These are phyloP conservation scores for Tor tambroides DNA, from an alignment of 2,113 vertebrate species.

Conservation along the genomic window DNA sequence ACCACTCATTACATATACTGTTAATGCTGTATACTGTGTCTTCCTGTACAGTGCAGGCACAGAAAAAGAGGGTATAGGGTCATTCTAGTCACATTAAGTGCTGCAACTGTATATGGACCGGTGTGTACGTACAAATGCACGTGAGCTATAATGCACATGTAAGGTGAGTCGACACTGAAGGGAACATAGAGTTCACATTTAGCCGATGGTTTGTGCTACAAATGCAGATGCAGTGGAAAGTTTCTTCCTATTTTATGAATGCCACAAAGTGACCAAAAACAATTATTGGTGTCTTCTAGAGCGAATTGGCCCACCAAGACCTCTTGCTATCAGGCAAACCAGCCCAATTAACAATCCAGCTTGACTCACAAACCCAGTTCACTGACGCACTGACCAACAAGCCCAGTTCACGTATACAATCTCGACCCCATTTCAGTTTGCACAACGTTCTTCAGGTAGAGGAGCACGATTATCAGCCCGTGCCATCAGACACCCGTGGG, in stretches of 20 bases:
- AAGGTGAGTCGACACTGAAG: slow-evolving; percentile 32
- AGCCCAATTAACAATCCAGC: too few species aligned
- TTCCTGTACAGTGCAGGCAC: neutral
- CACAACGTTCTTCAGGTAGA: slow-evolving; percentile 62
- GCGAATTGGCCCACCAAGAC: slow-evolving; percentile 17
- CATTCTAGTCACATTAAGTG: slow-evolving; percentile 4
- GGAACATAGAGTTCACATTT: neutral
- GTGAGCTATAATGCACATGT: slow-evolving; percentile 38
- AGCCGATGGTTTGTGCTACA: neutral
- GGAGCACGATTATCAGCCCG: slow-evolving; percentile 72
- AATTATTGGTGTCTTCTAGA: neutral
- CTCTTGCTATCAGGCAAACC: slow-evolving; percentile 27
- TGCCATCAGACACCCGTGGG: slow-evolving; percentile 79
- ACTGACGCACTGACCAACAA: slow-evolving; percentile 62
- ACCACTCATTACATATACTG: neutral
- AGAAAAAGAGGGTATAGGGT: slow-evolving; percentile 1
- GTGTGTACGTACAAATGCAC: slow-evolving; percentile 26
- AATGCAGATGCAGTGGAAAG: neutral
- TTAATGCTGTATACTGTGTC: slow-evolving; percentile 10
- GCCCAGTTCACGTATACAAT: slow-evolving; percentile 61
- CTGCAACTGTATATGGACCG: slow-evolving; percentile 42
- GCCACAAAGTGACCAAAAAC: neutral
- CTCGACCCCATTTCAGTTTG: slow-evolving; percentile 66
- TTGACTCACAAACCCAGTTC: slow-evolving; percentile 64
- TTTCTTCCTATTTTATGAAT: neutral